Evolutionary conservation across 2,888 invertebrate species (phyloP).

Genomic region (Eupithecia pulchellata): DNA sequence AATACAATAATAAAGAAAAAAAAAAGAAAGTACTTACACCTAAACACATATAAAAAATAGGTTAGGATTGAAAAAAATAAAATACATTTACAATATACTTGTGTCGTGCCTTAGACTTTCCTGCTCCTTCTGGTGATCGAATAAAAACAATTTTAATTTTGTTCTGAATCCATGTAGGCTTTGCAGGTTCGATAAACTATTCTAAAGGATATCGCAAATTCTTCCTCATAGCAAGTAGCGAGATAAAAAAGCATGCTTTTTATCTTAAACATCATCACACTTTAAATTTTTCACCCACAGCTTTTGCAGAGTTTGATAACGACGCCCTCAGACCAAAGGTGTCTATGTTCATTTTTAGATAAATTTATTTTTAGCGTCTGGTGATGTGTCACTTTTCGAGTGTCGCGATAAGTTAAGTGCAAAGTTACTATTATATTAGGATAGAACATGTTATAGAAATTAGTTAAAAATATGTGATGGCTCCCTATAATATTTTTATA

Average conservation of each 20-base stretch:
- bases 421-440: constrained; percentile 28
- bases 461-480: constrained; percentile 25
- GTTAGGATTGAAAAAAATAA: no score
- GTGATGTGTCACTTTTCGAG: constrained; percentile 44
- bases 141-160: no score
- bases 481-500: neutral
- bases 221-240: neutral
- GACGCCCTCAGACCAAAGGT: constrained; percentile 18
- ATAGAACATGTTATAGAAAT: constrained; percentile 34
- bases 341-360: constrained; percentile 19
- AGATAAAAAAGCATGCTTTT: neutral
- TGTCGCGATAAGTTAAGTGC: constrained; percentile 42
- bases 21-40: no score
- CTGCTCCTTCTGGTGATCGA: no score
- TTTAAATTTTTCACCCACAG: constrained; percentile 4
- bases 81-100: no score
- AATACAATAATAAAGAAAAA: no score
- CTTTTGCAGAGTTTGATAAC: constrained; percentile 17
- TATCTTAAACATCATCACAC: neutral
- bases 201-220: no score
- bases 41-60: no score
- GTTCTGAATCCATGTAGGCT: no score
- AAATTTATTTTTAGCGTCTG: constrained; percentile 52
- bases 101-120: no score
- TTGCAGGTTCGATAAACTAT: no score